Percentiles rank a stretch among this genome's conserved stretches.
Evolutionary conservation across 2,797 vertebrate species (phyloP).

Genomic region (Hirundo rustica): DNA sequence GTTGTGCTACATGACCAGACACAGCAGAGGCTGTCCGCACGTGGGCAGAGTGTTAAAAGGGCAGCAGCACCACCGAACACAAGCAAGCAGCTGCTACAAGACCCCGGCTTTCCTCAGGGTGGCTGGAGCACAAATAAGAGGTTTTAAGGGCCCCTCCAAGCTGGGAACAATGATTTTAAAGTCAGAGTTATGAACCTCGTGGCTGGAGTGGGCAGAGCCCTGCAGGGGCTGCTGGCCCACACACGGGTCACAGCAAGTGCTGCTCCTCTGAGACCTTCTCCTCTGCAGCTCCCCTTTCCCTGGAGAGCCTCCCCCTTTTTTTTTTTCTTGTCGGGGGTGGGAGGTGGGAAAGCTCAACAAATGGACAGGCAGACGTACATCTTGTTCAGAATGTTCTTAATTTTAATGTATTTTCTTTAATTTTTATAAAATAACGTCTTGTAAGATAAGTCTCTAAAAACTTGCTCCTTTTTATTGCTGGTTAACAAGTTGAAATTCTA

Average conservation of each 20-base stretch:
- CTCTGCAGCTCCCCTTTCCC: neutral
- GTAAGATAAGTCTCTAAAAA: conserved; percentile 79
- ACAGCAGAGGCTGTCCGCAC: neutral
- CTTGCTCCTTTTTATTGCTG: conserved; percentile 74
- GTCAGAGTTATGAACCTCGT: neutral
- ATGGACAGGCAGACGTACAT: neutral
- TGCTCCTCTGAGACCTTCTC: neutral
- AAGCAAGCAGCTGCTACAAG: neutral
- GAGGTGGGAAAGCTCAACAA: neutral
- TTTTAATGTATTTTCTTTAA: conserved; percentile 80
- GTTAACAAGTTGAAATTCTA: conserved; percentile 77
- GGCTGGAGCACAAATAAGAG: neutral
- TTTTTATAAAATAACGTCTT: conserved; percentile 82
- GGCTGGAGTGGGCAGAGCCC: neutral
- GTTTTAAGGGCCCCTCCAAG: neutral
- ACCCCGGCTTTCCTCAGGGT: neutral
- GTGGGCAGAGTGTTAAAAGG: neutral
- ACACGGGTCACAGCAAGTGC: neutral
- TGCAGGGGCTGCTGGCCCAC: neutral
- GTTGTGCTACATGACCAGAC: neutral
- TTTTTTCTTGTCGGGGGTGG: neutral
- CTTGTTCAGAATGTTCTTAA: conserved; percentile 74
- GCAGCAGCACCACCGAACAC: neutral
- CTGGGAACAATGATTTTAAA: neutral
- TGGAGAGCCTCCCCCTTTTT: neutral